Conservation (phyloP, 2,113 vertebrate species). For the Scartelaos histophorus region DNA sequence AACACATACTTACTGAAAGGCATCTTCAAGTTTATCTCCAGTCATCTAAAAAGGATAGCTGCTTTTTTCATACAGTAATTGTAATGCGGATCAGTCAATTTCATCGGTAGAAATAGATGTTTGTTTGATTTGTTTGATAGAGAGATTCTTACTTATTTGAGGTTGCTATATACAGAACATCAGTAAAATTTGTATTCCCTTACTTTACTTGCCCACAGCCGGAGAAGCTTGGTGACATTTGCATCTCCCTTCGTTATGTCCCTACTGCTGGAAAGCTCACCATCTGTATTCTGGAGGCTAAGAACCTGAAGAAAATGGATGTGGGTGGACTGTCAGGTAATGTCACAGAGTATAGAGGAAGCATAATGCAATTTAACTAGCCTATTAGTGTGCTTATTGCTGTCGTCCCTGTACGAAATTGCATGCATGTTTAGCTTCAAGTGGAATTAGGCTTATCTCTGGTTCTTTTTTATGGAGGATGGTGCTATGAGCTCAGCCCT, state of each 20-base stretch:
- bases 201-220: conserved; percentile 75
- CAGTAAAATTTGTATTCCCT: conserved; percentile 13
- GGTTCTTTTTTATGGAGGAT: conserved; percentile 12
- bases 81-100: neutral
- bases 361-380: conserved; percentile 4
- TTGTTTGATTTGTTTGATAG: neutral
- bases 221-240: conserved; percentile 97
- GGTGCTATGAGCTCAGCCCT: conserved; percentile 30
- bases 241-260: conserved; percentile 95
- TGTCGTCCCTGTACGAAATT: neutral
- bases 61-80: neutral
- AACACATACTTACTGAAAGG: neutral
- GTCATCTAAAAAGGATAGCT: conserved; percentile 15
- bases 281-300: conserved; percentile 96
- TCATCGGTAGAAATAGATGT: neutral
- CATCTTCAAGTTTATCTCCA: too few species aligned
- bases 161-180: neutral
- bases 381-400: neutral
- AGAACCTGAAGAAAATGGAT: conserved; percentile 99
- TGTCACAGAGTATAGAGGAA: conserved; percentile 9
- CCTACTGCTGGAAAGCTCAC: conserved; percentile 97
- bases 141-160: neutral
- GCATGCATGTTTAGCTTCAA: neutral
- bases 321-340: conserved; percentile 95
- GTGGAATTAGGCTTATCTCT: conserved; percentile 10